phyloP scores from a whole-genome alignment of 2,797 vertebrate genomes.

The Poecilia wingei region DNA sequence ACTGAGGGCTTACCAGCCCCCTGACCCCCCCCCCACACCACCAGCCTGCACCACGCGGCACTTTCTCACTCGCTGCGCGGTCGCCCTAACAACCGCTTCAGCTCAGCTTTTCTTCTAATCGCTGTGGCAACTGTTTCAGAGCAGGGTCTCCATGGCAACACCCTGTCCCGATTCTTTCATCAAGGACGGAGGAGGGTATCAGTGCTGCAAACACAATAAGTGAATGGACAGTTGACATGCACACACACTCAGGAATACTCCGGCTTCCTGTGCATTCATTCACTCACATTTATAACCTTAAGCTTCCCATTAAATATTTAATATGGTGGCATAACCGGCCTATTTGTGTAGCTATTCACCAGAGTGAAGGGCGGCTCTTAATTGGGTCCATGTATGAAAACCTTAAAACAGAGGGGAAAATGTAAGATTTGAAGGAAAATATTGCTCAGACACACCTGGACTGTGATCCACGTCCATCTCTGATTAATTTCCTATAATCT shows the following conservation, averaged over 20 bases:
- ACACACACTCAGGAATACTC: slow-evolving; percentile 7
- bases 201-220: slow-evolving; percentile 46
- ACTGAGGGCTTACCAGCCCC: slow-evolving; percentile 44
- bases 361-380: neutral
- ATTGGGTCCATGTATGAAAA: neutral
- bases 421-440: neutral
- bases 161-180: slow-evolving; percentile 78
- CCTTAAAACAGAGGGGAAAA: neutral
- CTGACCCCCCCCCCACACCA: slow-evolving; percentile 11
- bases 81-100: slow-evolving; percentile 79
- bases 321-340: neutral
- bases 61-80: slow-evolving; percentile 53
- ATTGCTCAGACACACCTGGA: neutral
- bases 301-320: neutral
- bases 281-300: neutral
- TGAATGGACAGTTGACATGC: slow-evolving; percentile 49
- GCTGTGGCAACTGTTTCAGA: slow-evolving; percentile 82
- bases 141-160: slow-evolving; percentile 81
- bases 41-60: slow-evolving; percentile 29
- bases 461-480: neutral
- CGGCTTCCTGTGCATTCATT: slow-evolving; percentile 5
- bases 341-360: neutral
- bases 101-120: slow-evolving; percentile 69
- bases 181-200: slow-evolving; percentile 76
- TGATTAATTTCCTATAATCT: neutral